Evolutionary conservation across 1,140 invertebrate genomes (phyloP).

Genomic region (Neodiprion lecontei): DNA sequence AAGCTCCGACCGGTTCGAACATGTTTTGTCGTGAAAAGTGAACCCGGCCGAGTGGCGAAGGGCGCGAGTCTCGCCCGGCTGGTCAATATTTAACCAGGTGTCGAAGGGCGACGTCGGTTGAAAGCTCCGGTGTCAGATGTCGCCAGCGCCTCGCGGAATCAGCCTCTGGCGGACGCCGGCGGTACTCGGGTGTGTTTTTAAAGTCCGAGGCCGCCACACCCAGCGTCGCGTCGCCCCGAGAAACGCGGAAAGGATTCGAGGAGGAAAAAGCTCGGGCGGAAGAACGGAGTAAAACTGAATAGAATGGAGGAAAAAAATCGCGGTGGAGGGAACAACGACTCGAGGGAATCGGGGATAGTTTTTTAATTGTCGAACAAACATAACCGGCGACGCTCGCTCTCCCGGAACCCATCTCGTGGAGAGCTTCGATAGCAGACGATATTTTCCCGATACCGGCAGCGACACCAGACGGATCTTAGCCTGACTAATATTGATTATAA

Average conservation of each 20-base stretch:
- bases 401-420: background rate
- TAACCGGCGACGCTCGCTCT: background rate
- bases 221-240: constrained; percentile 22
- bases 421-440: background rate
- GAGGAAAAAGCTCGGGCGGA: constrained; percentile 25
- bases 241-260: background rate
- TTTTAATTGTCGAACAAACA: background rate
- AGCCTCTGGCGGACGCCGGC: constrained; percentile 39
- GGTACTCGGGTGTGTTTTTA: constrained; percentile 37
- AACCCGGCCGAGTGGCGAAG: too few relatives aligned
- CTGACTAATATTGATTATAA: constrained; percentile 56
- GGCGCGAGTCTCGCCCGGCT: background rate
- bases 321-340: background rate
- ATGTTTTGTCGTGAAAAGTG: too few relatives aligned
- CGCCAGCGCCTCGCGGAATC: constrained; percentile 6
- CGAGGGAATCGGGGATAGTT: constrained; percentile 9
- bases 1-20: too few relatives aligned
- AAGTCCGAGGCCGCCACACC: constrained; percentile 43
- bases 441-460: constrained; percentile 25
- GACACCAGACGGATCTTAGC: constrained; percentile 44
- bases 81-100: constrained; percentile 6
- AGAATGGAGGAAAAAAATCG: constrained; percentile 8
- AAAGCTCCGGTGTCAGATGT: constrained; percentile 11
- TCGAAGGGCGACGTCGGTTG: constrained; percentile 8
- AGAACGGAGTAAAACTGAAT: too few relatives aligned